phyloP scores from a whole-genome alignment of 2,888 invertebrate genomes.

The Deilephila porcellus region DNA sequence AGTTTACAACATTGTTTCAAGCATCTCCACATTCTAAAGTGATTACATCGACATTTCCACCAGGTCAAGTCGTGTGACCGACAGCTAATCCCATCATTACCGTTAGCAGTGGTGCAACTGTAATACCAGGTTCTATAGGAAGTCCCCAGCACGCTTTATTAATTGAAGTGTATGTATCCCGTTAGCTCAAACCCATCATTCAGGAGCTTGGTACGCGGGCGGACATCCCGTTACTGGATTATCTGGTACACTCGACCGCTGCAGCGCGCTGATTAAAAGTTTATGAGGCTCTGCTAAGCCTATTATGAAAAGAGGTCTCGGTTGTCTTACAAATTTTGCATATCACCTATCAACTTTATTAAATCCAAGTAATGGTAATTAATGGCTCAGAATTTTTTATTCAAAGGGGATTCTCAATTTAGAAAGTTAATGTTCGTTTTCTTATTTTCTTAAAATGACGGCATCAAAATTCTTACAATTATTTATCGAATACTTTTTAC shows the following conservation, averaged over 20 bases:
- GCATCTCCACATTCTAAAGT: constrained; percentile 16
- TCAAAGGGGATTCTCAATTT: not conserved
- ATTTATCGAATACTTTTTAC: no score
- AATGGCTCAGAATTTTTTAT: not conserved
- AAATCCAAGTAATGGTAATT: no score
- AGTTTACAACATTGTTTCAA: not conserved
- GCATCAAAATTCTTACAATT: no score
- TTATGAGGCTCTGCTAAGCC: constrained; percentile 20
- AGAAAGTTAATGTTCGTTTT: no score
- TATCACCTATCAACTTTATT: not conserved
- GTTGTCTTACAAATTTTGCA: constrained; percentile 12
- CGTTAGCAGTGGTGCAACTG: constrained; percentile 21
- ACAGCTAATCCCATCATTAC: constrained; percentile 14
- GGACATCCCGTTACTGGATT: constrained; percentile 17
- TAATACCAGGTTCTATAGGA: constrained; percentile 10
- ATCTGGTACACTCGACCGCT: constrained; percentile 12
- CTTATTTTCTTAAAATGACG: no score
- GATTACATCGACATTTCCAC: constrained; percentile 19
- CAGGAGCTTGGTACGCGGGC: constrained; percentile 1
- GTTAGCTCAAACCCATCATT: constrained; percentile 11
- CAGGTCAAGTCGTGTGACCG: constrained; percentile 22
- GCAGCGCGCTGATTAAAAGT: constrained; percentile 10
- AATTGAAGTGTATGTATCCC: constrained; percentile 21
- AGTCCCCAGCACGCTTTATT: constrained; percentile 6
- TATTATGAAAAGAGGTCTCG: constrained; percentile 25